A percentile compares a stretch with the other conserved stretches of the same genome.
phyloP scores from a whole-genome alignment of 2,113 vertebrate species.

The Myrmecobius fasciatus region DNA sequence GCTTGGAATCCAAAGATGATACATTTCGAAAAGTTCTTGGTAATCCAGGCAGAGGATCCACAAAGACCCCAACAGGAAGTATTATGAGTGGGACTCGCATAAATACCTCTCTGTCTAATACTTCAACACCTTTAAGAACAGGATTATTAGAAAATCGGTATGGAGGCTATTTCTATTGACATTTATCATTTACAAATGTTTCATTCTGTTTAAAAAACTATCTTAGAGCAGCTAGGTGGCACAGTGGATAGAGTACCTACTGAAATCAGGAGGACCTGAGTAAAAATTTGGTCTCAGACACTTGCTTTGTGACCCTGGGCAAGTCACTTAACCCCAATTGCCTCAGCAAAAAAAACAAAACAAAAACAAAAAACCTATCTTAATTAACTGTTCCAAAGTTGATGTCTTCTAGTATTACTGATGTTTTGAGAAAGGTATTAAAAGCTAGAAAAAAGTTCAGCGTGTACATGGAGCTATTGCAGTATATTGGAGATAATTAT shows the following conservation, averaged over 20 bases:
- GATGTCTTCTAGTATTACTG: constrained; percentile 35
- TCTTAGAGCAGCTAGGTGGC: too few relatives aligned
- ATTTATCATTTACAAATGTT: constrained; percentile 53
- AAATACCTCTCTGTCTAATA: constrained; percentile 76
- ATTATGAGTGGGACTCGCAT: constrained; percentile 77
- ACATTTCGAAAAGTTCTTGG: constrained; percentile 90
- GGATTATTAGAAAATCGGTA: constrained; percentile 95
- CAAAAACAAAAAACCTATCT: too few relatives aligned
- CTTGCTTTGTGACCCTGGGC: too few relatives aligned
- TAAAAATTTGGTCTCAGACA: too few relatives aligned
- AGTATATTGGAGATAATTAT: constrained; percentile 4
- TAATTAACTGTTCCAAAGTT: not conserved
- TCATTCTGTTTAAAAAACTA: not conserved
- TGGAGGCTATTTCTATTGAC: constrained; percentile 46
- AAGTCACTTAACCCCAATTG: too few relatives aligned
- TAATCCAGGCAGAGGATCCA: constrained; percentile 85
- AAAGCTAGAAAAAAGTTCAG: not conserved
- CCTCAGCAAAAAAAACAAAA: too few relatives aligned
- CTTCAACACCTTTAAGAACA: constrained; percentile 86
- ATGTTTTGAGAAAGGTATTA: not conserved
- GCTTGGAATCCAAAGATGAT: constrained; percentile 91
- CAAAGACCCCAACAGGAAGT: constrained; percentile 80
- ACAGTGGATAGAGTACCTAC: too few relatives aligned
- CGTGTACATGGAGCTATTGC: not conserved
- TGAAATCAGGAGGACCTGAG: too few relatives aligned